These are phyloP conservation scores for Netelia inedita DNA, from an alignment of 2,888 invertebrate species.

Conservation along the genomic window DNA sequence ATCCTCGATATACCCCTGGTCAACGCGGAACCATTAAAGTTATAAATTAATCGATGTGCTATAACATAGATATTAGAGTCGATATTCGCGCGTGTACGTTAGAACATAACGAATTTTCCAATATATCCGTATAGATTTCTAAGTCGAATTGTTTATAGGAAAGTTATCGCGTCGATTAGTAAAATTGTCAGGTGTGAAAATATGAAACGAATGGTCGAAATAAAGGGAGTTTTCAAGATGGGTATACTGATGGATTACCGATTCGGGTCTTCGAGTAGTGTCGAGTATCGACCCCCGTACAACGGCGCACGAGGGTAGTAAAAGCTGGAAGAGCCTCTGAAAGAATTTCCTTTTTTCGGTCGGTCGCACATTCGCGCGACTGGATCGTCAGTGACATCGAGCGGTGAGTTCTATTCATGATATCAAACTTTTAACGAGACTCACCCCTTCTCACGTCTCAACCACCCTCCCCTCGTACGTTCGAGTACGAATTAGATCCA, in stretches of 20 bases:
- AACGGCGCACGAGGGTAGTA: not conserved
- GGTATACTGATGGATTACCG: not conserved
- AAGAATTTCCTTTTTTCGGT: slow-evolving; percentile 5
- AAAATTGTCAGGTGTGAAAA: not conserved
- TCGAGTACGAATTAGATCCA: slow-evolving; percentile 56
- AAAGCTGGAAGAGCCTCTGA: not conserved
- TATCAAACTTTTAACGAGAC: slow-evolving; percentile 71
- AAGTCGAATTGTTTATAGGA: not conserved
- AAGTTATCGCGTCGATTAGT: not conserved
- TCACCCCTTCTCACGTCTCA: slow-evolving; percentile 27
- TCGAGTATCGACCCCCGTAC: not conserved
- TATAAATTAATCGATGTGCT: not conserved
- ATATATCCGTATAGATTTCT: not conserved
- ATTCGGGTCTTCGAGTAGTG: too few species aligned
- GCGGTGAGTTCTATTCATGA: slow-evolving; percentile 60
- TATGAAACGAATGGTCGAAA: not conserved
- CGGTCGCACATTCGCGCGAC: not conserved
- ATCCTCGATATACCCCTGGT: not conserved
- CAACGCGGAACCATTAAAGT: not conserved
- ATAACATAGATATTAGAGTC: too few species aligned
- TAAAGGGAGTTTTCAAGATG: not conserved
- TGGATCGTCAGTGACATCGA: slow-evolving; percentile 4
- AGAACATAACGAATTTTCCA: not conserved
- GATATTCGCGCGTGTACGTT: too few species aligned
- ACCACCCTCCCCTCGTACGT: slow-evolving; percentile 31